phyloP scores from a whole-genome alignment of 53 echinoderm and acorn worm genomes.

The Astropecten irregularis region DNA sequence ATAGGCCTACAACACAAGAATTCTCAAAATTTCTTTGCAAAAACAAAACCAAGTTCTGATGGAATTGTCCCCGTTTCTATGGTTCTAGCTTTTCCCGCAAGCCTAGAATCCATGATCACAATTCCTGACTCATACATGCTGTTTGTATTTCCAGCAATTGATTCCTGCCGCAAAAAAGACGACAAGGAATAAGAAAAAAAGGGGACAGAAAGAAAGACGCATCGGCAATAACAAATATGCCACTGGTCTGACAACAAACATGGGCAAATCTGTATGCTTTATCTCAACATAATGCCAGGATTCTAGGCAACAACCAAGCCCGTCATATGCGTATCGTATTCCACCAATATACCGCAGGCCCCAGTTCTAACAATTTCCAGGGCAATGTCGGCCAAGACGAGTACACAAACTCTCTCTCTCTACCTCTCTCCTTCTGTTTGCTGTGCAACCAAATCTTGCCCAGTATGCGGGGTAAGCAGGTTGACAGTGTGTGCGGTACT shows the following conservation, averaged over 20 bases:
- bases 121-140: constrained; percentile 52
- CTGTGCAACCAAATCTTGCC: constrained; percentile 46
- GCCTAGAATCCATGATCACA: too few relatives aligned
- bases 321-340: constrained; percentile 16
- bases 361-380: constrained; percentile 5
- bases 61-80: too few relatives aligned
- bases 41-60: too few relatives aligned
- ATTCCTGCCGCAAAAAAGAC: constrained; percentile 8
- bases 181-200: too few relatives aligned
- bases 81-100: too few relatives aligned
- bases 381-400: neutral
- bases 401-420: neutral
- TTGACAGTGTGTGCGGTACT: constrained; percentile 48
- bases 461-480: neutral
- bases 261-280: constrained; percentile 40
- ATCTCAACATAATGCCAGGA: neutral
- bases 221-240: constrained; percentile 34
- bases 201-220: too few relatives aligned
- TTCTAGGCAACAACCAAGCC: constrained; percentile 14
- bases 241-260: constrained; percentile 43
- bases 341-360: constrained; percentile 1
- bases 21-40: too few relatives aligned
- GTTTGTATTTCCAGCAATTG: constrained; percentile 5
- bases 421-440: constrained; percentile 1
- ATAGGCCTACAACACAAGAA: too few relatives aligned